phyloP scores from a whole-genome alignment of 1,140 invertebrate genomes.

The Andricus grossulariae region DNA sequence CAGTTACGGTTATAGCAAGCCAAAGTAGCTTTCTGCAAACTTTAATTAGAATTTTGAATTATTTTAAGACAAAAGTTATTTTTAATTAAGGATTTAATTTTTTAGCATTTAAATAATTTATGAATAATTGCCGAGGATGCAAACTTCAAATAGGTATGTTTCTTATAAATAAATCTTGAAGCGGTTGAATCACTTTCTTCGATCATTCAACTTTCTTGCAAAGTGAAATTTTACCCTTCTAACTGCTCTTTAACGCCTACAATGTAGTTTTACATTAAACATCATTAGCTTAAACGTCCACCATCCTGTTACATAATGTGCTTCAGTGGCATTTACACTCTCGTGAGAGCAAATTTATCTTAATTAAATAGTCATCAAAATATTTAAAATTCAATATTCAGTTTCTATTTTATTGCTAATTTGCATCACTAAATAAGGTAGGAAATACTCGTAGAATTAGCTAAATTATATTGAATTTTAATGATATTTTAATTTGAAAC shows the following conservation, averaged over 20 bases:
- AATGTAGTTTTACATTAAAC: no score
- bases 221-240: conserved; percentile 24
- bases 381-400: no score
- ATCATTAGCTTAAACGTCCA: conserved; percentile 64
- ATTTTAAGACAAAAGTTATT: not conserved
- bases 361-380: conserved; percentile 40
- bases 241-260: conserved; percentile 42
- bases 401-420: no score
- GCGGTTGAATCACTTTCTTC: conserved; percentile 20
- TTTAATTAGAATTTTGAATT: not conserved
- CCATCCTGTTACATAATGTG: conserved; percentile 61
- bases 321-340: no score
- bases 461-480: no score
- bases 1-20: not conserved
- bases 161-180: not conserved
- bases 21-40: not conserved
- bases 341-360: no score
- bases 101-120: no score
- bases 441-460: no score
- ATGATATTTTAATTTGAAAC: no score
- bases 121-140: not conserved
- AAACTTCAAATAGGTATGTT: conserved; percentile 3
- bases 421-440: no score
- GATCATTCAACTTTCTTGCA: conserved; percentile 19
- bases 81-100: no score